Evolutionary conservation across 2,797 vertebrate genomes (phyloP), one percentile per base, ranked within the genome.

Genomic region (Dryobates pubescens): DNA sequence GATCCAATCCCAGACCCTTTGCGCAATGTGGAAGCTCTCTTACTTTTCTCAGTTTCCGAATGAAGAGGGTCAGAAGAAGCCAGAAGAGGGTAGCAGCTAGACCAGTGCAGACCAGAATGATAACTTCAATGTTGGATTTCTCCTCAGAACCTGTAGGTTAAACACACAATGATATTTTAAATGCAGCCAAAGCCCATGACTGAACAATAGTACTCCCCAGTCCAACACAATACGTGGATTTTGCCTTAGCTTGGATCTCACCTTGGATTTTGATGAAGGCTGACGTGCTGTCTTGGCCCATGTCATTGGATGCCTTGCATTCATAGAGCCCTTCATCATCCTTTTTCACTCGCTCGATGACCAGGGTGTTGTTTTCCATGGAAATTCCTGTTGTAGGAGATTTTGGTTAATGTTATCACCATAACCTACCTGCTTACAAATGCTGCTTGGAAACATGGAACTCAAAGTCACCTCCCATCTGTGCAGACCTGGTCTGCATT

Each of bases 11-110:
- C 57, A 67, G 71, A 7, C 20, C 27, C 51, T 36, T 5, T 11
- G 59, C 16, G 62, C 49, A 30, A 4, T 11, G 0, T 2, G 9
- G n/a, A 53, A 69, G 27, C 22, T 51, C 59, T 75, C 94, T 97
- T 97, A 99, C 99, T 98, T 99, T 99, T 93, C 98, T 97, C 17
- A 99, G 97, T 85, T 99, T 99, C 78, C 99, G 98, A 62, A 99
- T 99, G 95, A 99, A 99, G 19, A 99, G 97, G 68, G 99, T 99
- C 36, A 99, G 98, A 93, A 99, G 99, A 54, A 99, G 98, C 99
- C 99, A 99, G 95, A 99, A 99, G 96, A 99, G 98, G 0, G 98
- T 99, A 36, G 99, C 99, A 7, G 98, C 99, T 38, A 98, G 98
- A 49, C 98, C 99, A 0, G 99, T 99, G 88, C 98, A 99, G 88